Base-by-base conservation (phyloP, 2,797 vertebrate species). In the Orientallactaga sibirica region DNA sequence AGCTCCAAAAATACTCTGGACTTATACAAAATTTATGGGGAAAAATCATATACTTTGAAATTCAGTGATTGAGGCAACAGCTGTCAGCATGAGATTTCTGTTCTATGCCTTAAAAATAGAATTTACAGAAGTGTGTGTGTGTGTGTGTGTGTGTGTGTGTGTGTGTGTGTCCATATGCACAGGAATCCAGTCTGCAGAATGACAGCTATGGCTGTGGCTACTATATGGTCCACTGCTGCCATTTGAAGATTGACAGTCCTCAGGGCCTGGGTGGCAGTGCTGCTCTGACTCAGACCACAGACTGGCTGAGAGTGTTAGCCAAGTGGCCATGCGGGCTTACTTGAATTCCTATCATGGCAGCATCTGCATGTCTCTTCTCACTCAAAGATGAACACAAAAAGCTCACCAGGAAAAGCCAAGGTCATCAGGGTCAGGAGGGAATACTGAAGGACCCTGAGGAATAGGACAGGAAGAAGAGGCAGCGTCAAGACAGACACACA, bases 41-140 rank as follows among this genome's bases (percentile, higher is more conserved):
- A 37, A 94, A 87, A 75, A 82, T 58, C 27, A 71, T 33, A 48
- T 75, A 79, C 90, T 96, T 96, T 95, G 77, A 96, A 95, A 96
- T 80, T 88, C 88, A 86, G 64, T 83, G 64, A 88, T 74, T 19
- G 43, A 95, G 79, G 58, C 52, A 92, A 83, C n/a, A 95, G 90
- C n/a, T 95, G 68, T 83, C 79, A 81, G 76, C 71, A 20, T 84
- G 22, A 93, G 48, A 37, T 71, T 90, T 94, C 85, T 86, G 87
- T 91, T 93, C 27, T 83, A 25, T 37, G 79, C 37, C 58, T 92
- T 94, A 91, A 86, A 96, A 96, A 80, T 88, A 96, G 82, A 92
- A 75, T 68, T 43, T 92, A 83, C 61, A 87, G 77, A 81, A 88
- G 5, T 66, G 25, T 7, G 66, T 20, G 0, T 78, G 4, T 71